Conservation (phyloP, 2,888 invertebrate species). For the Rotaria magnacalcarata region DNA sequence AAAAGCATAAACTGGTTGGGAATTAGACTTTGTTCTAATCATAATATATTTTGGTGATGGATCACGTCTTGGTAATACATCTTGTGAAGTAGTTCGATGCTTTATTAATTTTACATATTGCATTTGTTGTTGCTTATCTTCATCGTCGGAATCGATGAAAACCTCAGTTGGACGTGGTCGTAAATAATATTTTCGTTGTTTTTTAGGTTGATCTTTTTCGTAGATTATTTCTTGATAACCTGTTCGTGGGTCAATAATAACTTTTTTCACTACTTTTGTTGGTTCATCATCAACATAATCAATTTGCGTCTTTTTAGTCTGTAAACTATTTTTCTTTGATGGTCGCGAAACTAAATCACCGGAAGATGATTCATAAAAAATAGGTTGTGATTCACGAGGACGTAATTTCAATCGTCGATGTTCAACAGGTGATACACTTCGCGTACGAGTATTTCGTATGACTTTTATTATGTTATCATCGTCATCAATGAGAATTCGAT, state of each 20-base stretch:
- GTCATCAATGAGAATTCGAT: neutral
- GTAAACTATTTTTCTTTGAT: neutral
- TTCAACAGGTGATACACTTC: neutral
- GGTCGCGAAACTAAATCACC: neutral
- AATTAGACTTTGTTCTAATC: no score
- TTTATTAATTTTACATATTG: no score
- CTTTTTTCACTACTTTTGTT: neutral
- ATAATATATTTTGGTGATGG: no score
- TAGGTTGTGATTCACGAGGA: neutral
- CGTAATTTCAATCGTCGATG: neutral
- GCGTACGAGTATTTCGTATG: neutral
- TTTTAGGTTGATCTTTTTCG: neutral
- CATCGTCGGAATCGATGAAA: neutral
- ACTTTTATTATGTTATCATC: slow-evolving; percentile 7
- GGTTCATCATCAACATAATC: neutral
- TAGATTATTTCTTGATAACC: neutral
- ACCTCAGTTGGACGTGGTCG: neutral
- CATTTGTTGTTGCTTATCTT: neutral
- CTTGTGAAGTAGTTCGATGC: no score
- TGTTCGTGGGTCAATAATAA: neutral
- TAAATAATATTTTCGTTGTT: neutral
- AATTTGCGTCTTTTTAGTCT: neutral
- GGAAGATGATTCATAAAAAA: neutral
- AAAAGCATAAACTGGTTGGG: no score
- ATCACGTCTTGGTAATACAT: no score